phyloP scores from a whole-genome alignment of 2,113 vertebrate species.

The Tragelaphus strepsiceros region DNA sequence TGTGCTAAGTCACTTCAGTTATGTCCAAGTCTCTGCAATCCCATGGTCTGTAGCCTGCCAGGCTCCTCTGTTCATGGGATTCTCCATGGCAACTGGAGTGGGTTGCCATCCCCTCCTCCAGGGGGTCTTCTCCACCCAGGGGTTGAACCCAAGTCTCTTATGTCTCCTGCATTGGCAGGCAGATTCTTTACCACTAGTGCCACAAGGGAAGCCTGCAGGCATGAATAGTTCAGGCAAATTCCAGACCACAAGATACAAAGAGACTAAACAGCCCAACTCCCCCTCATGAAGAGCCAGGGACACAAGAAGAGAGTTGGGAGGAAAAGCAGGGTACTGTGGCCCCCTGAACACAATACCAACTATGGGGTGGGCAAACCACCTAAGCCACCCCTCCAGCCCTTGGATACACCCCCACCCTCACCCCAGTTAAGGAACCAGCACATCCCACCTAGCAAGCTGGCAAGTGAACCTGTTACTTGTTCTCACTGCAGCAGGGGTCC shows the following conservation, averaged over 20 bases:
- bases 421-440: background rate
- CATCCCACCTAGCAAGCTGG: background rate
- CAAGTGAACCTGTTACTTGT: background rate
- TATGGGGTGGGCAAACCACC: background rate
- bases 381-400: background rate
- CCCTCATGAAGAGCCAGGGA: background rate
- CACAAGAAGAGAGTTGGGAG: background rate
- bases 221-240: background rate
- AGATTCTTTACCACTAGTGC: background rate
- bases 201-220: background rate
- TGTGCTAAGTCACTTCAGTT: background rate
- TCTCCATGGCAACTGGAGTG: background rate
- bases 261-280: background rate
- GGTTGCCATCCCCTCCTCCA: background rate
- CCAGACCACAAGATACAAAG: background rate
- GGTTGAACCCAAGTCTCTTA: background rate
- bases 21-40: background rate
- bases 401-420: background rate
- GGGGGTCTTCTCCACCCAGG: background rate
- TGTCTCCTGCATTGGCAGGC: background rate
- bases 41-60: background rate
- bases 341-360: background rate
- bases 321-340: background rate
- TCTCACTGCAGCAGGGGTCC: background rate
- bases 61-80: background rate